Evolutionary conservation across 2,113 vertebrate species (phyloP), one percentile per base, ranked within the genome.

Genomic region (Podiceps cristatus): DNA sequence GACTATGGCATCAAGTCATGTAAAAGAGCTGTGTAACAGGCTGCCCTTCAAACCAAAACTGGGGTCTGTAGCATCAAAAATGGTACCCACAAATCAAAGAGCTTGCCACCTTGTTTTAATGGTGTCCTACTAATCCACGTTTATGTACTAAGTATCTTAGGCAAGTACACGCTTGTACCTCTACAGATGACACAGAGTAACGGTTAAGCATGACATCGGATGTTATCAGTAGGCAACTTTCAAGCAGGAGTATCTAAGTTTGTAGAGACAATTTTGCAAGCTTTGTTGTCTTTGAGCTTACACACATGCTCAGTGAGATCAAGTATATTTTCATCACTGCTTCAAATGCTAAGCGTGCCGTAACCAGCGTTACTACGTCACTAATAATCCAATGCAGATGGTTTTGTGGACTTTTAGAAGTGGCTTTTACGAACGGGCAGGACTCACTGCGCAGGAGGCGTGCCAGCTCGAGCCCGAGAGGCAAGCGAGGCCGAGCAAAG

Each of bases 391-490:
- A 66, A 28, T 53, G 31, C 25, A 40, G 24, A 15, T 0, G 1
- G 15, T 9, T 88, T 33, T 73, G 28, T 44, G 17, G 81, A 33
- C 49, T 88, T 74, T 17, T 11, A 29, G 5, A 19, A 62, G 35
- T 4, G 27, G n/a, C 4, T 62, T 37, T 25, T 59, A 7, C 1
- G 0, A 58, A 44, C 0, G 0, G 1, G 3, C 44, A 53, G 50
- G 45, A 44, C 73, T 29, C 35, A 23, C 20, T 0, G 13, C 37
- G 37, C 13, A 42, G 42, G 17, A 29, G 64, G 40, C 0, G 1
- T 16, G 24, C 15, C 40, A 47, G 33, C 49, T 66, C 23, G 23
- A 35, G 29, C 18, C 20, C 6, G 19, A 56, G 24, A 23, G 2
- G 0, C 4, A 16, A 60, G 3, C 0, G 18, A 31, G 58, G 45